These are phyloP conservation scores for Orius insidiosus DNA, from an alignment of 1,140 invertebrate species.

Conservation along the genomic window DNA sequence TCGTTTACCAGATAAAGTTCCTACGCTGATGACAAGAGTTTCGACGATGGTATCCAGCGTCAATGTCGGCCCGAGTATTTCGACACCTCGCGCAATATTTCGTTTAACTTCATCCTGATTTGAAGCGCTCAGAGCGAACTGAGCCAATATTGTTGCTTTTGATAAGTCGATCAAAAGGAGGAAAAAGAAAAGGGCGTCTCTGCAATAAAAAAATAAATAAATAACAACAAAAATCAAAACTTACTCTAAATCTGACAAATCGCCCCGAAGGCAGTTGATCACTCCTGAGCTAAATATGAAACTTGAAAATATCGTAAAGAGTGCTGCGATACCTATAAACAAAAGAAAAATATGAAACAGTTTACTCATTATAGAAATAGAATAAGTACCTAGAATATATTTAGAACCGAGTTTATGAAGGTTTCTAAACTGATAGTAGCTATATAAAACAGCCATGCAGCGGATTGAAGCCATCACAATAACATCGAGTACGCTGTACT, in stretches of 20 bases:
- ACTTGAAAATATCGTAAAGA: slow-evolving; percentile 77
- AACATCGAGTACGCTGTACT: slow-evolving; percentile 37
- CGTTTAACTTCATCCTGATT: slow-evolving; percentile 50
- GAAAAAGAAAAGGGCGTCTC: slow-evolving; percentile 85
- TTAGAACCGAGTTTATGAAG: slow-evolving; percentile 79
- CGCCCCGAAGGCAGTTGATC: slow-evolving; percentile 59
- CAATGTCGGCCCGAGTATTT: slow-evolving; percentile 65
- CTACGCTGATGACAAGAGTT: slow-evolving; percentile 79
- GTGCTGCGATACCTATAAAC: slow-evolving; percentile 57
- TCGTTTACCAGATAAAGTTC: slow-evolving; percentile 82
- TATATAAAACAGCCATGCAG: slow-evolving; percentile 75
- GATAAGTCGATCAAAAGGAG: slow-evolving; percentile 81
- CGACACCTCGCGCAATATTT: slow-evolving; percentile 73
- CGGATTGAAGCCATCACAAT: slow-evolving; percentile 80
- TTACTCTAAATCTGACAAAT: slow-evolving; percentile 59
- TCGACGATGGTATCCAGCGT: slow-evolving; percentile 84
- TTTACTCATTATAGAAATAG: too few relatives aligned
- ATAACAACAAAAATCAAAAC: too few relatives aligned
- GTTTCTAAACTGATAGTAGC: slow-evolving; percentile 82
- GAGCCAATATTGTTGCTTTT: slow-evolving; percentile 74
- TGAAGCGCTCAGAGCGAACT: slow-evolving; percentile 66
- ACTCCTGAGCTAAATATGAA: slow-evolving; percentile 72
- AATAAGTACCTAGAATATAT: too few relatives aligned
- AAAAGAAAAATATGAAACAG: too few relatives aligned
- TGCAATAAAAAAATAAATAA: too few relatives aligned